Percentiles rank a stretch among this genome's conserved stretches.
These are phyloP conservation scores for Andrena praecox DNA, from an alignment of 2,888 invertebrate genomes.

Conservation along the genomic window DNA sequence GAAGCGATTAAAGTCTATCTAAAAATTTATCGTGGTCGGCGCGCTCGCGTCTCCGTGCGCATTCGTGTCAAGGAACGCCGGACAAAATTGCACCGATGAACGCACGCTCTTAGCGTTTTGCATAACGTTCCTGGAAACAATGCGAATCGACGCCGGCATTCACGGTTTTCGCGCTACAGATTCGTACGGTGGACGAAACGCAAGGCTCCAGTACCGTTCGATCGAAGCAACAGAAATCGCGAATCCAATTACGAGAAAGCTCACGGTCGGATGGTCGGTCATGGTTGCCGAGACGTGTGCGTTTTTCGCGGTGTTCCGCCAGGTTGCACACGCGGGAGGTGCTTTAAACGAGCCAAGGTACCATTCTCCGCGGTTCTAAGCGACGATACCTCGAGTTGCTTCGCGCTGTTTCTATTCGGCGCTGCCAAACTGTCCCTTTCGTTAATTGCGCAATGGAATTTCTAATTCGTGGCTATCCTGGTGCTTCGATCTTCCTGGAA, in stretches of 20 bases:
- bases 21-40: slow-evolving; percentile 46
- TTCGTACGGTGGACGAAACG: neutral
- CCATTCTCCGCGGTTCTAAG: slow-evolving; percentile 50
- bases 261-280: slow-evolving; percentile 28
- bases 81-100: slow-evolving; percentile 55
- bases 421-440: slow-evolving; percentile 17
- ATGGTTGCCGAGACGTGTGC: slow-evolving; percentile 14
- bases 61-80: slow-evolving; percentile 67
- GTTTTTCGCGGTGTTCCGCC: slow-evolving; percentile 27
- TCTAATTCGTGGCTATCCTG: neutral
- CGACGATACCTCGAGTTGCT: slow-evolving; percentile 44
- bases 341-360: slow-evolving; percentile 50
- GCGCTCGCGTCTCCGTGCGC: slow-evolving; percentile 43
- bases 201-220: neutral
- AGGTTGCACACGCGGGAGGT: slow-evolving; percentile 46
- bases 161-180: neutral
- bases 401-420: slow-evolving; percentile 21
- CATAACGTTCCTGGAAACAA: slow-evolving; percentile 42
- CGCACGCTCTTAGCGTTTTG: slow-evolving; percentile 31
- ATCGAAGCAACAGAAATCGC: neutral
- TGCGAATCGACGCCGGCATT: slow-evolving; percentile 3
- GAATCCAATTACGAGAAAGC: neutral
- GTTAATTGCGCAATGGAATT: slow-evolving; percentile 15
- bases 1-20: slow-evolving; percentile 55
- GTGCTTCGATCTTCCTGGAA: neutral